A percentile compares a stretch with the other conserved stretches of the same genome.
These are phyloP conservation scores for Atta colombica DNA, from an alignment of 1,140 invertebrate genomes.

Conservation along the genomic window DNA sequence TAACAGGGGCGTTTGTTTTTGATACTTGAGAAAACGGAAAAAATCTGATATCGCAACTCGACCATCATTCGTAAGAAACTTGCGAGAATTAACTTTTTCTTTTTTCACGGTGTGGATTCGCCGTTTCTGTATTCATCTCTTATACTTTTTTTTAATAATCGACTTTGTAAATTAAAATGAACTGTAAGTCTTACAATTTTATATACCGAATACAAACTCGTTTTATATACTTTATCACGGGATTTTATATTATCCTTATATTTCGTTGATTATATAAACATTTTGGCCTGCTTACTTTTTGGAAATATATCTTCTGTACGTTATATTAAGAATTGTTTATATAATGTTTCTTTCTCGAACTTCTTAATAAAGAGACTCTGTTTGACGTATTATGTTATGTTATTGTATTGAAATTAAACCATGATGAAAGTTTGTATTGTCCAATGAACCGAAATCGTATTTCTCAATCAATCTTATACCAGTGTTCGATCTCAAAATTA, in stretches of 20 bases:
- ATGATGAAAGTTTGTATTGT: neutral
- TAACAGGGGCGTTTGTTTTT: neutral
- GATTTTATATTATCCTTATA: neutral
- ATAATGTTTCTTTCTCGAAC: neutral
- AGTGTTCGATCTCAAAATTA: slow-evolving; percentile 14
- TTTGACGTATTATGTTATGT: neutral
- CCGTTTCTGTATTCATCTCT: neutral
- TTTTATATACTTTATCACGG: neutral
- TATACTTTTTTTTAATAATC: neutral
- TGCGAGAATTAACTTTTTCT: slow-evolving; percentile 1
- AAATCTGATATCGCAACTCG: neutral
- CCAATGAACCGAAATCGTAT: slow-evolving; percentile 26
- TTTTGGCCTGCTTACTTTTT: neutral
- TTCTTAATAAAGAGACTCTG: neutral
- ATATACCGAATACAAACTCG: neutral
- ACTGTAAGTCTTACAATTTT: neutral
- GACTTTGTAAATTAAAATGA: neutral
- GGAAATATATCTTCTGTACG: neutral
- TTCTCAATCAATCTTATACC: neutral
- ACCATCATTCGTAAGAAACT: neutral
- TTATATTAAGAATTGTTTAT: neutral
- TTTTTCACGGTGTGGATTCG: neutral
- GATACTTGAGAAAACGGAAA: neutral
- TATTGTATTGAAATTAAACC: neutral
- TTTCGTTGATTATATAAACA: neutral